These are phyloP conservation scores for Hylaeus volcanicus DNA, from an alignment of 1,140 invertebrate species.

Conservation along the genomic window DNA sequence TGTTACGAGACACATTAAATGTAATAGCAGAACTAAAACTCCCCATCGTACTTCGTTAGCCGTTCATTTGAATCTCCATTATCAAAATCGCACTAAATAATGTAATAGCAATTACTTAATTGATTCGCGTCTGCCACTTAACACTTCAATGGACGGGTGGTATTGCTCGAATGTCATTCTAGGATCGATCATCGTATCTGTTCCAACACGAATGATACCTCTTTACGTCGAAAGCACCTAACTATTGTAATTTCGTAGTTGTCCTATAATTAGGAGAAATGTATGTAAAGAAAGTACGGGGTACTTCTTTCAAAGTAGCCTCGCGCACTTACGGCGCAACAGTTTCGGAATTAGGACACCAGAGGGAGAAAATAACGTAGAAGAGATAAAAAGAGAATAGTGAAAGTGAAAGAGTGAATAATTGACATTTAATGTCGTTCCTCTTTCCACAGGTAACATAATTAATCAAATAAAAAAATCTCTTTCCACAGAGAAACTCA, in stretches of 20 bases:
- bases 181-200: conserved; percentile 3
- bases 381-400: too few relatives aligned
- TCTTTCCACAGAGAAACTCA: too few relatives aligned
- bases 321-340: too few relatives aligned
- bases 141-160: neutral
- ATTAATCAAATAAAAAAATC: too few relatives aligned
- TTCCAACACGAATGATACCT: neutral
- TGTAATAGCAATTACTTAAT: conserved; percentile 65
- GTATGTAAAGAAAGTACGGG: too few relatives aligned
- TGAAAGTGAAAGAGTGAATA: too few relatives aligned
- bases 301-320: too few relatives aligned
- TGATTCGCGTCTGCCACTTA: conserved; percentile 21
- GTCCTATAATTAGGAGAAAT: too few relatives aligned
- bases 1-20: conserved; percentile 36
- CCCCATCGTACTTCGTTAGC: conserved; percentile 46
- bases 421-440: too few relatives aligned
- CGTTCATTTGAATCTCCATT: conserved; percentile 48
- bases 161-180: conserved; percentile 17
- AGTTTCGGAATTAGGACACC: too few relatives aligned
- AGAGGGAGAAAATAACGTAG: too few relatives aligned
- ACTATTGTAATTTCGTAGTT: neutral
- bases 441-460: too few relatives aligned
- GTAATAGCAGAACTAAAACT: conserved; percentile 50
- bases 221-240: neutral
- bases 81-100: conserved; percentile 63